phyloP scores from a whole-genome alignment of 2,797 vertebrate genomes.

The Sebastes dallii region DNA sequence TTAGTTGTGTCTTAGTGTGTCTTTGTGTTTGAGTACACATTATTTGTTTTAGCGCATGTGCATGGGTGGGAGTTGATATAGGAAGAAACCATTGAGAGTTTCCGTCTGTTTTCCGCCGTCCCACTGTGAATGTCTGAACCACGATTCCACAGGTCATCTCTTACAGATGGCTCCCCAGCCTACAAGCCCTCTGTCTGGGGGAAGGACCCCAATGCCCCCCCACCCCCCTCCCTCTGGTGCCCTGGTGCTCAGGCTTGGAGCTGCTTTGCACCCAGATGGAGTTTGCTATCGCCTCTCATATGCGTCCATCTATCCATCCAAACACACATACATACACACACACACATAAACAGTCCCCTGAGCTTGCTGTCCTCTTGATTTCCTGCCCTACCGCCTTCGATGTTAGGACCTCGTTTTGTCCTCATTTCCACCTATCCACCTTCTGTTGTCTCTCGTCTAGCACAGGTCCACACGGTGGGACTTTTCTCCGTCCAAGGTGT shows the following conservation, averaged over 20 bases:
- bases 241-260: conserved; percentile 48
- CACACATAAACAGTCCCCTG: conserved; percentile 9
- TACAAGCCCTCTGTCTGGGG: conserved; percentile 43
- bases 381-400: conserved; percentile 45
- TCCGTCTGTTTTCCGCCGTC: conserved; percentile 60
- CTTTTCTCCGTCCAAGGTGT: conserved; percentile 18
- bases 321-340: not conserved
- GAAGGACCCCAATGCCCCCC: conserved; percentile 15
- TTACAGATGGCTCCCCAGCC: conserved; percentile 65
- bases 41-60: not conserved
- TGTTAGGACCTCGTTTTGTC: conserved; percentile 73
- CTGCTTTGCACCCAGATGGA: conserved; percentile 55
- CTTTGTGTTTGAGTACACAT: not conserved
- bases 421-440: conserved; percentile 68
- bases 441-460: conserved; percentile 62
- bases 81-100: conserved; percentile 47
- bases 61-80: conserved; percentile 5
- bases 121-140: conserved; percentile 58
- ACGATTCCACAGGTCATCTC: conserved; percentile 57
- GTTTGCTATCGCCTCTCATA: conserved; percentile 24
- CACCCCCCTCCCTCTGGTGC: not conserved
- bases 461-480: conserved; percentile 47
- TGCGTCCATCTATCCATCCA: conserved; percentile 27
- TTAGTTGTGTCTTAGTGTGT: not conserved
- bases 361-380: conserved; percentile 50